Conservation (phyloP, 1,140 invertebrate species). For the Aethina tumida region DNA sequence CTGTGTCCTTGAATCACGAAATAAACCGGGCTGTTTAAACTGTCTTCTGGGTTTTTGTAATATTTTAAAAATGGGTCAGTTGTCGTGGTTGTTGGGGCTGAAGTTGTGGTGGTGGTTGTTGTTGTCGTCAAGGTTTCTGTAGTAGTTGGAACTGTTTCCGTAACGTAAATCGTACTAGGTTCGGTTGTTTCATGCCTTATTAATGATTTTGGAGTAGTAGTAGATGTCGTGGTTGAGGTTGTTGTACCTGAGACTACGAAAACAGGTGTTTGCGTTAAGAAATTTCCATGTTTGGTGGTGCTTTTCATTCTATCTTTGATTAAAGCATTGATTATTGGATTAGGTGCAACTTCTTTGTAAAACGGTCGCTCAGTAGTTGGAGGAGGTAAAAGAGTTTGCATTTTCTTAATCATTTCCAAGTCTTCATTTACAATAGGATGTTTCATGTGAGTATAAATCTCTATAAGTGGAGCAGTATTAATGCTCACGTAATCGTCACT, state of each 20-base stretch:
- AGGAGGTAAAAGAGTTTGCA: conserved; percentile 34
- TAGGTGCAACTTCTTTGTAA: conserved; percentile 13
- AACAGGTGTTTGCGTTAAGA: neutral
- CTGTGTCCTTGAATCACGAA: conserved; percentile 74
- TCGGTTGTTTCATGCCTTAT: conserved; percentile 19
- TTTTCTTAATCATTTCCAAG: conserved; percentile 30
- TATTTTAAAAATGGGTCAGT: conserved; percentile 49
- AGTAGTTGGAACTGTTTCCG: conserved; percentile 21
- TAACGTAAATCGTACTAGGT: conserved; percentile 9
- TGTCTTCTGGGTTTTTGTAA: conserved; percentile 52
- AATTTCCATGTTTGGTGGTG: neutral
- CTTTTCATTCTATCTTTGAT: conserved; percentile 12
- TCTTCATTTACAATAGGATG: conserved; percentile 18
- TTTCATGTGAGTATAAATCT: conserved; percentile 15
- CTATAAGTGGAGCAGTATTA: conserved; percentile 10
- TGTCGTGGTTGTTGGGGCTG: conserved; percentile 35
- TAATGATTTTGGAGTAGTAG: too few relatives aligned
- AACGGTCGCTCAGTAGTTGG: conserved; percentile 20
- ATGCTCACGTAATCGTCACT: conserved; percentile 15
- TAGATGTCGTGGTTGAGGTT: conserved; percentile 4
- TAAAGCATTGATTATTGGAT: conserved; percentile 12
- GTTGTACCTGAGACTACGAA: neutral
- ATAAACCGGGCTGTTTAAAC: conserved; percentile 55
- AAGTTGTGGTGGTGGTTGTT: conserved; percentile 34
- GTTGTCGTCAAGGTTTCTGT: conserved; percentile 32